These are phyloP conservation scores for Zootermopsis nevadensis DNA, from an alignment of 2,888 invertebrate genomes.

Conservation along the genomic window DNA sequence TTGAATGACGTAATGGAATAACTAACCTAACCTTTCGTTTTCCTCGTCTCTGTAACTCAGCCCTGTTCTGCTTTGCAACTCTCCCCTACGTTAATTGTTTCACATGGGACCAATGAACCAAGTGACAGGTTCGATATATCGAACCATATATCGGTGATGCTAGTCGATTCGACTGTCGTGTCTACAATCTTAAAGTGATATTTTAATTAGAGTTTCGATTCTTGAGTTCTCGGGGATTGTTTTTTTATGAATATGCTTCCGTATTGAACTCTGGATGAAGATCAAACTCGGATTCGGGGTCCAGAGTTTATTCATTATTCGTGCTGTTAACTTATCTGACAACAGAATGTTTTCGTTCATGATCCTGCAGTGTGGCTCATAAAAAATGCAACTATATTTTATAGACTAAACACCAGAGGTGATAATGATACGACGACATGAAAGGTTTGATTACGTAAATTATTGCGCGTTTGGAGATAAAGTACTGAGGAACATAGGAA, in stretches of 20 bases:
- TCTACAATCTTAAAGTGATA: background rate
- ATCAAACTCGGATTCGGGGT: background rate
- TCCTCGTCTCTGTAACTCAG: constrained; percentile 24
- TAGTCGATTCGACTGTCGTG: background rate
- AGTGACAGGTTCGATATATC: constrained; percentile 43
- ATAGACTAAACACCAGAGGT: background rate
- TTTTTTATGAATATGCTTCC: background rate
- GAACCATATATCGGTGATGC: constrained; percentile 5
- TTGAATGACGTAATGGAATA: constrained; percentile 49
- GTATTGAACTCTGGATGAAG: constrained; percentile 12
- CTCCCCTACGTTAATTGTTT: background rate
- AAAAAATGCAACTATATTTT: background rate
- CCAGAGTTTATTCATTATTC: background rate
- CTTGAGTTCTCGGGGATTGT: background rate
- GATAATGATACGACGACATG: background rate
- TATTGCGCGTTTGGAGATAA: background rate
- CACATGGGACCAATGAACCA: constrained; percentile 36
- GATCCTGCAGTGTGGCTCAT: background rate
- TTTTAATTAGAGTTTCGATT: constrained; percentile 44
- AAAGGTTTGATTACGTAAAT: background rate
- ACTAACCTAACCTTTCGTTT: constrained; percentile 41
- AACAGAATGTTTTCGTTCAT: background rate
- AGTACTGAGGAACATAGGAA: too few relatives aligned
- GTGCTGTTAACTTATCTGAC: background rate
- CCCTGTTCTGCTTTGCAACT: background rate